A percentile compares a stretch with the other conserved stretches of the same genome.
phyloP scores from a whole-genome alignment of 2,797 vertebrate species.

The Natrix natrix region DNA sequence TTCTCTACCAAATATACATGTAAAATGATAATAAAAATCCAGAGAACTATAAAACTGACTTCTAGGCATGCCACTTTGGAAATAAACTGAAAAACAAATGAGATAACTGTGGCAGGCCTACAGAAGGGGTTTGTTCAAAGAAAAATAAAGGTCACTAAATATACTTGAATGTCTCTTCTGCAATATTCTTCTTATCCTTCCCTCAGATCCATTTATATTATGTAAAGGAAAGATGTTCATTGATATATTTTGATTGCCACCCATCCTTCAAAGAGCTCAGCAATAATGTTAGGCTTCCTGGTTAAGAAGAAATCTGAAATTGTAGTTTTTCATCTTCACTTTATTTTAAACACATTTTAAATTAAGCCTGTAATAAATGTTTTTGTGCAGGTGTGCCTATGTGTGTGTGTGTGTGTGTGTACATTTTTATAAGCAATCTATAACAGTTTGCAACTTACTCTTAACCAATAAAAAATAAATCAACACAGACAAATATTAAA shows the following conservation, averaged over 20 bases:
- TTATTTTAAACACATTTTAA: background rate
- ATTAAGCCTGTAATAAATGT: background rate
- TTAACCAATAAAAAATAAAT: background rate
- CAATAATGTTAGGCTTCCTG: background rate
- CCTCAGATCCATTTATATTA: background rate
- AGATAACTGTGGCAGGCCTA: background rate
- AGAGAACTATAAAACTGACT: background rate
- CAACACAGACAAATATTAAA: background rate
- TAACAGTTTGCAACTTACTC: background rate
- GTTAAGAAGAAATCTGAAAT: background rate
- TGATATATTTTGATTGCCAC: background rate
- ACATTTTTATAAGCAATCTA: background rate
- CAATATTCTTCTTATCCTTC: background rate
- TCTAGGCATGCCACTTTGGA: background rate
- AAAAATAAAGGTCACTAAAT: background rate
- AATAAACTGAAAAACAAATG: background rate
- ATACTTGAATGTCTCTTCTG: background rate
- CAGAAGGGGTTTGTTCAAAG: background rate
- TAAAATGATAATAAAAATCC: background rate
- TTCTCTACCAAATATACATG: background rate
- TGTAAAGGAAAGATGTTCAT: background rate
- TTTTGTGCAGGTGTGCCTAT: background rate
- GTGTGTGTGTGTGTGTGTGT: too few species aligned
- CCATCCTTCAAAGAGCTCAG: background rate
- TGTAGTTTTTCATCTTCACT: background rate